Base-by-base conservation (phyloP, 2,113 vertebrate species). In the Sula dactylatra region DNA sequence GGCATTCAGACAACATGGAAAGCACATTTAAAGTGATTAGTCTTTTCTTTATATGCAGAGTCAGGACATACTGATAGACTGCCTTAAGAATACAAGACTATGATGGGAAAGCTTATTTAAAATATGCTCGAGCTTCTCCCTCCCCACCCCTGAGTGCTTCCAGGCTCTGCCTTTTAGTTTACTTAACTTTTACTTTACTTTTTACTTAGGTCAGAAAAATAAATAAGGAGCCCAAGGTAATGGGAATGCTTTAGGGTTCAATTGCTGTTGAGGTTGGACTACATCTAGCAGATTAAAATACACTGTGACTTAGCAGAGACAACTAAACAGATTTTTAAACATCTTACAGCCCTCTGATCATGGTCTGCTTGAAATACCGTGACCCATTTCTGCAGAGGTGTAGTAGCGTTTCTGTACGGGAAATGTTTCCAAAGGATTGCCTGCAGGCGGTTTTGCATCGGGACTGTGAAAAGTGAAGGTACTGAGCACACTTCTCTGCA, bases 141-240 rank as follows among this genome's bases (percentile, higher is more conserved):
- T 25, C 61, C 7, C 34, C 8, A 1, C 29, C 22, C 0, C 16
- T 0, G 0, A 25, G 34, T 64, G 38, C 65, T 78, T 90, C 91
- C 71, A 34, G 54, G 22, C 21, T 45, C 47, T 55, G 47, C 38
- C 59, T 91, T 78, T 64, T 79, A 34, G 25, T 85, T 85, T 47
- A 61, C 67, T 72, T 45, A 54, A 66, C 24, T 20, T 40, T 47
- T 56, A 54, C 16, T n/a, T 86, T 42, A 81, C 25, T 50, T 90
- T 78, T 61, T 73, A 5, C 52, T 90, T 89, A 47, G 13, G 44
- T 62, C 0, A 3, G 76, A 72, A 83, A 79, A 81, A 72, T 18
- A 49, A 65, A 55, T 10, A 5, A 52, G 62, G 54, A 80, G 25
- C 44, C 10, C 11, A 32, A 34, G 15, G 26, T 50, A 86, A 59